Conservation (phyloP, 2,113 vertebrate species). For the Toxotes jaculatrix region DNA sequence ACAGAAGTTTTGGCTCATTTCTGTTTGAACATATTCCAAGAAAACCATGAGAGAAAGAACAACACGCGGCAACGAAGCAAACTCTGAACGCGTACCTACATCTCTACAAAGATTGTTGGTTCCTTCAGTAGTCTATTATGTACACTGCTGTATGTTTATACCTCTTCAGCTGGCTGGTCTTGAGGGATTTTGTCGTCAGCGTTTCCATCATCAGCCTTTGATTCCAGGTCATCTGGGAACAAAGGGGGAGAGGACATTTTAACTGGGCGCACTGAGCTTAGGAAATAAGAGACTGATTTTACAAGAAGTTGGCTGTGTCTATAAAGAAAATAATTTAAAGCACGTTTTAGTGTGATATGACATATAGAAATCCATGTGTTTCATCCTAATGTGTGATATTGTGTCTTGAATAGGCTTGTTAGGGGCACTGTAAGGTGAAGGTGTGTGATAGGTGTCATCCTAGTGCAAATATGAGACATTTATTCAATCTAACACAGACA, state of each 20-base stretch:
- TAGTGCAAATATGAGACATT: slow-evolving; percentile 4
- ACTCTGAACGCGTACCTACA: too few relatives aligned
- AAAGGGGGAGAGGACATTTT: neutral
- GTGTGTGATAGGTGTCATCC: slow-evolving; percentile 8
- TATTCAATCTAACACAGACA: neutral
- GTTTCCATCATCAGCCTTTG: slow-evolving; percentile 79
- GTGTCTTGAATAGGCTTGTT: slow-evolving; percentile 15
- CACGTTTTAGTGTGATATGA: neutral
- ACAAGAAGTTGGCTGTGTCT: neutral
- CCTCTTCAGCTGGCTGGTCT: slow-evolving; percentile 66
- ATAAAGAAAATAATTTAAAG: neutral
- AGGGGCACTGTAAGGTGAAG: neutral
- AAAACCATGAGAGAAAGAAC: neutral
- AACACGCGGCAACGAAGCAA: neutral
- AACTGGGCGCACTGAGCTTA: neutral
- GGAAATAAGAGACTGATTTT: neutral
- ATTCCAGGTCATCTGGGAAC: slow-evolving; percentile 86
- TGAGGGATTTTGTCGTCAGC: slow-evolving; percentile 67
- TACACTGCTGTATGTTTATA: slow-evolving; percentile 47
- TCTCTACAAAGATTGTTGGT: neutral
- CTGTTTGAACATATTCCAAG: neutral
- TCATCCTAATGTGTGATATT: slow-evolving; percentile 31
- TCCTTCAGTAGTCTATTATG: too few relatives aligned
- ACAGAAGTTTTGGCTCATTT: neutral
- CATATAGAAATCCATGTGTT: neutral